Percentiles rank a stretch among this genome's conserved stretches.
These are phyloP conservation scores for Pavo muticus DNA, from an alignment of 2,113 vertebrate species.

Conservation along the genomic window DNA sequence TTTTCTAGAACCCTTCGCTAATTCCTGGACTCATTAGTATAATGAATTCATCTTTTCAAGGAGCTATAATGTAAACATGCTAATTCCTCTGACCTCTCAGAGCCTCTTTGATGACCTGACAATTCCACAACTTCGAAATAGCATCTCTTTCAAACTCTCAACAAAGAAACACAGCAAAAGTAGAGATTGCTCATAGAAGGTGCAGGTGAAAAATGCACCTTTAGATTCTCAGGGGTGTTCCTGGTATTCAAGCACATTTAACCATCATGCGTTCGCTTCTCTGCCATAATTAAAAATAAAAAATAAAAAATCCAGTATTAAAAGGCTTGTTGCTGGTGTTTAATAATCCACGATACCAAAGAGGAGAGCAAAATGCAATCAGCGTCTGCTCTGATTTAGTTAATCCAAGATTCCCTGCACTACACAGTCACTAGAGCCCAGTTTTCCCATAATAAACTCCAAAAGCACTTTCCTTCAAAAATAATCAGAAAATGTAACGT, in stretches of 20 bases:
- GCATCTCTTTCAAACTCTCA: background rate
- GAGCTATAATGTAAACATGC: background rate
- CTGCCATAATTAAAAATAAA: background rate
- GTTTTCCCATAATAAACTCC: background rate
- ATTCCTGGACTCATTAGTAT: background rate
- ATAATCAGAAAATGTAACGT: background rate
- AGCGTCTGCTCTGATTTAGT: background rate
- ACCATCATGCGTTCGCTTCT: background rate
- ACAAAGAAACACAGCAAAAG: background rate
- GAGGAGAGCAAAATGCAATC: background rate
- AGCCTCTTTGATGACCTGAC: background rate
- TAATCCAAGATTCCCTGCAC: background rate
- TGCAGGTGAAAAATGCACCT: background rate
- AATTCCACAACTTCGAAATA: background rate
- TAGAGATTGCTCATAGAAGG: background rate
- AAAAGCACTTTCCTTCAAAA: slow-evolving; percentile 4
- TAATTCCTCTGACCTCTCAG: background rate
- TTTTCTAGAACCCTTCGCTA: background rate
- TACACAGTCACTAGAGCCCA: background rate
- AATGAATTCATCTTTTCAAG: background rate
- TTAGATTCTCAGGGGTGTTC: background rate
- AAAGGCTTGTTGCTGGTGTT: background rate
- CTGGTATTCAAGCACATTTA: background rate
- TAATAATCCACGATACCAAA: background rate
- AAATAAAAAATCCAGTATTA: background rate